These are phyloP conservation scores for Pelmatolapia mariae DNA, from an alignment of 2,113 vertebrate genomes.

Conservation along the genomic window DNA sequence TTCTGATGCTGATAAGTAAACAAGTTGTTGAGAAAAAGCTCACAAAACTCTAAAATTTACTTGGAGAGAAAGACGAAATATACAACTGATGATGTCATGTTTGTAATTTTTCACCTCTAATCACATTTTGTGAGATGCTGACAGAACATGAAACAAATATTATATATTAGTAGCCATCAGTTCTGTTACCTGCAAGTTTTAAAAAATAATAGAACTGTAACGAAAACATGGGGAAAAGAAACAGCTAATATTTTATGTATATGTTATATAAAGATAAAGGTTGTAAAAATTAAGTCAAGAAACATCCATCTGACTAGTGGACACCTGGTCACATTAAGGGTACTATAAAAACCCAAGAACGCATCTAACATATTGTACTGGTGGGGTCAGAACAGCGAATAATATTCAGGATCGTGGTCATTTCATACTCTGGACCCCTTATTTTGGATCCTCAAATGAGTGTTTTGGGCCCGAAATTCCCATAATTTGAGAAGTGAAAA, in stretches of 20 bases:
- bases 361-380: background rate
- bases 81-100: background rate
- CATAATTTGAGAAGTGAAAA: background rate
- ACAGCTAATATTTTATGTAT: background rate
- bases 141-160: background rate
- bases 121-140: background rate
- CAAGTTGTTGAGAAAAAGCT: background rate
- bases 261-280: background rate
- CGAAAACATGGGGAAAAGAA: fast-evolving
- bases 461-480: background rate
- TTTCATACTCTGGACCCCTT: background rate
- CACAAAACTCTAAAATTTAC: background rate
- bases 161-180: background rate
- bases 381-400: background rate
- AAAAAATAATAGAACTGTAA: background rate
- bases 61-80: background rate
- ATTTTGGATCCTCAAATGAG: background rate
- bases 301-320: background rate
- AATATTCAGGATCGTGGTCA: background rate
- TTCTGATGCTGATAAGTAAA: slow-evolving; percentile 6
- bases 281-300: background rate
- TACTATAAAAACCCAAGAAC: background rate
- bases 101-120: background rate
- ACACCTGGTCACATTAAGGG: background rate
- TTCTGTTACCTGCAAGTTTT: background rate